These are phyloP conservation scores for Scaptomyza caliginosa DNA, from an alignment of 2,888 invertebrate genomes.

Conservation along the genomic window DNA sequence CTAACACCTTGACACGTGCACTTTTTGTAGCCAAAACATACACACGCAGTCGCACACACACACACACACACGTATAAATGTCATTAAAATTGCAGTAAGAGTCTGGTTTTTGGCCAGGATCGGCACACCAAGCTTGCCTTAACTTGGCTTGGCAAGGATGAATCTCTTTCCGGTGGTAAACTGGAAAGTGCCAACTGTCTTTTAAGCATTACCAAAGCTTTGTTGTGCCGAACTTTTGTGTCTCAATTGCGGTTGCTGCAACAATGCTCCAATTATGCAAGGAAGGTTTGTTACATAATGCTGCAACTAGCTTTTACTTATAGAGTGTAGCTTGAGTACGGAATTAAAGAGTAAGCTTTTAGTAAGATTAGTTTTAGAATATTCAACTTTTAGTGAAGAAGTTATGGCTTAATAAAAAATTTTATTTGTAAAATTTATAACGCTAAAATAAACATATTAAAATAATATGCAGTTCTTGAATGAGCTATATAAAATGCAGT, in stretches of 20 bases:
- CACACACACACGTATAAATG: conserved; percentile 51
- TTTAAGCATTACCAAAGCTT: conserved; percentile 23
- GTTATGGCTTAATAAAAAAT: background rate
- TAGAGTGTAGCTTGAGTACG: background rate
- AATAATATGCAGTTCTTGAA: background rate
- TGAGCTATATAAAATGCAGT: background rate
- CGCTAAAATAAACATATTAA: no score
- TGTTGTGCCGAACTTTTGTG: conserved; percentile 10
- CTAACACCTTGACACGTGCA: conserved; percentile 79
- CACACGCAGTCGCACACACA: conserved; percentile 15
- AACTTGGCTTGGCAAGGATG: conserved; percentile 60
- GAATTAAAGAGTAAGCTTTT: background rate
- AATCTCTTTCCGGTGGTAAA: conserved; percentile 46
- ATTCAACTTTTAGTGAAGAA: background rate
- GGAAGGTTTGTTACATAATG: conserved; percentile 9
- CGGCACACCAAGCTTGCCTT: conserved; percentile 31
- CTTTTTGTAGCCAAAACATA: conserved; percentile 63
- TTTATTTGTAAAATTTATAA: background rate
- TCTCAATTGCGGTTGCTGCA: conserved; percentile 8
- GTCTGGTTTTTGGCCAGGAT: conserved; percentile 68
- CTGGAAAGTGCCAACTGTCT: conserved; percentile 30
- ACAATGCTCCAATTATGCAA: conserved; percentile 1
- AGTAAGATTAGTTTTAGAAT: background rate
- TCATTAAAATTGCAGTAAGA: conserved; percentile 78
- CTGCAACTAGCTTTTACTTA: background rate